Base-by-base conservation (phyloP, 1,140 invertebrate genomes). In the Neotoxoptera formosana region DNA sequence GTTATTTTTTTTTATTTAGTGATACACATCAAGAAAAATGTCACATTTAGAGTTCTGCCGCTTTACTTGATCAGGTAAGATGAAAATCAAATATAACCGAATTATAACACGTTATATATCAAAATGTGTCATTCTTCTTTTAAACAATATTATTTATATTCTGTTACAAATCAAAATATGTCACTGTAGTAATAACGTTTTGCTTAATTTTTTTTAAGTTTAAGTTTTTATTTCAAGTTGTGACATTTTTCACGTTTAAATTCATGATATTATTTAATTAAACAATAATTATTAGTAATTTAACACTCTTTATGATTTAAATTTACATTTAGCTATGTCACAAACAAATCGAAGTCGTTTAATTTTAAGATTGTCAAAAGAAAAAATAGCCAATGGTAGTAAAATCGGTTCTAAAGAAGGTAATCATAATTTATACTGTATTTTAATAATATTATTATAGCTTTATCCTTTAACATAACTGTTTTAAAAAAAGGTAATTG, bases 61-160 rank as follows among this genome's bases (percentile, higher is more conserved):
- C 60, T 67, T 67, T 67, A 67, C 60, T 67, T 67, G 25, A 30
- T 67, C 25, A 67, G 60, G 25, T 67, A 67, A 67, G 60, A 67
- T 67, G 60, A 67, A 67, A 67, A 67, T 48, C 11, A 67, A 67
- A 67, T 48, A 6, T 51, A 17, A 51, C 20, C 48, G 0, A 20
- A 4, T 67, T 67, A 17, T 51, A 51, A 51, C 1, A 51, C 20
- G 20, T 51, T 17, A 51, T 17, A 51, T 51, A 51, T 0, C 48
- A 17, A 51, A 51, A 51, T 30, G 30, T 67, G 60, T 30, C 60
- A 67, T 67, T 67, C 25, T 67, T 67, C 60, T 67, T 67, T 67
- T 67, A 67, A 67, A 67, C 60, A 67, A 67, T 67, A 67, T 67
- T 67, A 67, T 67, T 67, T 67, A 67, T 67, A 67, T 67, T 67